Conservation (phyloP, 1,140 invertebrate species). For the Cotesia typhae region DNA sequence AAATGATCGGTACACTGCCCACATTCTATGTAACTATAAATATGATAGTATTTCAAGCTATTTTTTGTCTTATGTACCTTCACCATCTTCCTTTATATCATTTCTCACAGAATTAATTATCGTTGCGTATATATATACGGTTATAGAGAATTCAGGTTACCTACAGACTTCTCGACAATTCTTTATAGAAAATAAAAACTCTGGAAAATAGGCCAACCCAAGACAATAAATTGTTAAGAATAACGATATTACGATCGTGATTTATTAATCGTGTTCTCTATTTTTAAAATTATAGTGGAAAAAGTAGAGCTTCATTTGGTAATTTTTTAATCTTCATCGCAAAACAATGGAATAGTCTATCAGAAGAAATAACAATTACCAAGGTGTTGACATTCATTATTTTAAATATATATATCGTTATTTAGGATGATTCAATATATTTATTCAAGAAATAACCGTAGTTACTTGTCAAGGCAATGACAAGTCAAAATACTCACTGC, state of each 20-base stretch:
- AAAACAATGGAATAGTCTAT: no score
- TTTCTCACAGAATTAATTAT: slow-evolving; percentile 17
- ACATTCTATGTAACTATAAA: neutral
- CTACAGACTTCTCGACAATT: neutral
- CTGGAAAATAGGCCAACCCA: slow-evolving; percentile 28
- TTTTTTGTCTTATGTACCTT: neutral
- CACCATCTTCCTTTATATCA: neutral
- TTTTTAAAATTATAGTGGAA: neutral
- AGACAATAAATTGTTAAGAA: slow-evolving; percentile 20
- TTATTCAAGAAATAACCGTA: no score
- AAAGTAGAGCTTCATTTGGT: neutral
- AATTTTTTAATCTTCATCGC: no score
- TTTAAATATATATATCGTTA: no score
- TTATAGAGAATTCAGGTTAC: slow-evolving; percentile 10
- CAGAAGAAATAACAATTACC: no score
- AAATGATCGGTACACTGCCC: neutral
- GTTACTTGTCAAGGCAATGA: no score
- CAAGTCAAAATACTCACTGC: no score
- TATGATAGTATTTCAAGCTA: neutral
- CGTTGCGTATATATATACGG: neutral
- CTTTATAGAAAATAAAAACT: slow-evolving; percentile 5
- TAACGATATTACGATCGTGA: slow-evolving; percentile 15
- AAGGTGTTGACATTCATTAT: no score
- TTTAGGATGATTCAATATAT: no score
- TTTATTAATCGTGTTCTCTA: neutral